Conservation (phyloP, 1,140 invertebrate genomes). For the Palaemon carinicauda region DNA sequence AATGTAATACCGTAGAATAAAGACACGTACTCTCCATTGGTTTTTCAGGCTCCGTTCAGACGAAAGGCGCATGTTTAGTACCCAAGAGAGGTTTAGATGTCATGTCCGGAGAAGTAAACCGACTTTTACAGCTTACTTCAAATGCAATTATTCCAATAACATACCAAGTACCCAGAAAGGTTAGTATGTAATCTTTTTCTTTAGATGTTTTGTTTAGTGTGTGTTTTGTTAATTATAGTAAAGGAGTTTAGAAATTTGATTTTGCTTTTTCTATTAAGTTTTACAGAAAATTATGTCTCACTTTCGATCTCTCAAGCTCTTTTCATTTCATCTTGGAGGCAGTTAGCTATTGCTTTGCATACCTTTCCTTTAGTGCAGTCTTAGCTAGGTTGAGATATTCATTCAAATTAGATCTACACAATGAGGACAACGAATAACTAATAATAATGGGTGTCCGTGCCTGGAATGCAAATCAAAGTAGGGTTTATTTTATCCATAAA, state of each 20-base stretch:
- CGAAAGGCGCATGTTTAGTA: constrained; percentile 88
- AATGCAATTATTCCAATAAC: constrained; percentile 88
- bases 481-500: too few species aligned
- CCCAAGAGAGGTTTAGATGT: constrained; percentile 91
- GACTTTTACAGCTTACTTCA: constrained; percentile 84
- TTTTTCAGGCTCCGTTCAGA: constrained; percentile 69
- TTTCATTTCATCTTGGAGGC: too few species aligned
- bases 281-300: too few species aligned
- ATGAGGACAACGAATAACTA: too few species aligned
- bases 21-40: neutral
- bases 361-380: too few species aligned
- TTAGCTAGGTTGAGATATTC: too few species aligned
- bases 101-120: constrained; percentile 94
- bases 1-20: too few species aligned
- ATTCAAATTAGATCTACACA: too few species aligned
- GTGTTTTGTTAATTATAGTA: neutral
- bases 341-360: too few species aligned
- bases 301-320: too few species aligned
- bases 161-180: constrained; percentile 91
- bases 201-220: neutral
- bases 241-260: neutral
- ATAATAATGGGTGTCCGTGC: too few species aligned
- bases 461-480: too few species aligned
- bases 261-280: neutral
- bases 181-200: constrained; percentile 14